phyloP scores from a whole-genome alignment of 2,797 vertebrate genomes.

The Pangasius krempfi region DNA sequence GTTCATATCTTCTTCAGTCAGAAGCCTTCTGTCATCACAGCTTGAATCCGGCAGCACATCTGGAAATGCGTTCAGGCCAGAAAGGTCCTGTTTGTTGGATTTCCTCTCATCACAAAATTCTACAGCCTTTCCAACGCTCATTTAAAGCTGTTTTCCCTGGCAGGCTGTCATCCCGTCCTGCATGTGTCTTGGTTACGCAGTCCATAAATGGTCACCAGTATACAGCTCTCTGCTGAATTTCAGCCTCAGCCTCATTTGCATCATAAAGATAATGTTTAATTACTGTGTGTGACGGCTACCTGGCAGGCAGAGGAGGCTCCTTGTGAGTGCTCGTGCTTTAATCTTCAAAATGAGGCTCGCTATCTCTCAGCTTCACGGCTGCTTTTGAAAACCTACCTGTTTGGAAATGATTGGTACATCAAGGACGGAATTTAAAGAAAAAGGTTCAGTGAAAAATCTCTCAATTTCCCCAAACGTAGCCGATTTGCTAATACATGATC shows the following conservation, averaged over 20 bases:
- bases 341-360: constrained; percentile 35
- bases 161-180: neutral
- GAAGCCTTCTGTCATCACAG: neutral
- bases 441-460: neutral
- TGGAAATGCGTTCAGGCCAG: constrained; percentile 15
- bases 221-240: constrained; percentile 38
- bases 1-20: neutral
- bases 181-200: constrained; percentile 22
- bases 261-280: constrained; percentile 60
- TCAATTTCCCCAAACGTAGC: neutral
- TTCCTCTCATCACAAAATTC: neutral
- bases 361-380: constrained; percentile 25
- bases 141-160: constrained; percentile 32
- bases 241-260: constrained; percentile 54
- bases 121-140: neutral
- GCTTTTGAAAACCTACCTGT: constrained; percentile 44
- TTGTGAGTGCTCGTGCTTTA: constrained; percentile 48
- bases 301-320: constrained; percentile 40
- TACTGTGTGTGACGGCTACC: constrained; percentile 48
- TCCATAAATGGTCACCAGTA: constrained; percentile 13
- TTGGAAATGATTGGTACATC: constrained; percentile 42
- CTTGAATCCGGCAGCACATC: neutral
- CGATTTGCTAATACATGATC: neutral
- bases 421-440: constrained; percentile 10
- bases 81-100: neutral